Conservation (phyloP, 2,888 invertebrate genomes). For the Coenonympha glycerion region DNA sequence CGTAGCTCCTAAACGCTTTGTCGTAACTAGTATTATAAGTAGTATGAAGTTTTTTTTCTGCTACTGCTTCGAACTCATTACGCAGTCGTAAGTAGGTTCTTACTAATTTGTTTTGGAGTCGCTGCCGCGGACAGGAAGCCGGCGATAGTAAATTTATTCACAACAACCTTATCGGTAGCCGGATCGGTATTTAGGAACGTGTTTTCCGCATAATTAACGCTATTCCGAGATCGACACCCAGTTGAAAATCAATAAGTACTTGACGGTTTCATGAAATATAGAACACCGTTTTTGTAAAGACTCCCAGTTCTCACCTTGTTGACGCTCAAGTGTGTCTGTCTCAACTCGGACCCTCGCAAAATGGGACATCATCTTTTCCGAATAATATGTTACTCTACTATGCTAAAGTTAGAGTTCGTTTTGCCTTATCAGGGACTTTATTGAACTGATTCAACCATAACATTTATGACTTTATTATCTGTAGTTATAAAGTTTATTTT, state of each 20-base stretch:
- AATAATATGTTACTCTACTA: neutral
- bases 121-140: neutral
- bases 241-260: neutral
- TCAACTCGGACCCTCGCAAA: neutral
- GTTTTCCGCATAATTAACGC: conserved; percentile 6
- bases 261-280: neutral
- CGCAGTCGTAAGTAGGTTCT: neutral
- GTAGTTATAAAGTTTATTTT: no score
- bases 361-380: neutral
- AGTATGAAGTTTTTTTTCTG: neutral
- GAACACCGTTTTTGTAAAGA: neutral
- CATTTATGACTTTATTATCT: no score
- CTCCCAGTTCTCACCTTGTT: neutral
- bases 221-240: neutral
- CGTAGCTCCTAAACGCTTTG: no score
- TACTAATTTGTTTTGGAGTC: neutral
- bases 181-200: neutral
- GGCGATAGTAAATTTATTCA: neutral
- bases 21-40: neutral
- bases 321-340: neutral
- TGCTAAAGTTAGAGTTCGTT: neutral
- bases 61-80: neutral
- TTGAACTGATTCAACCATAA: no score
- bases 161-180: neutral
- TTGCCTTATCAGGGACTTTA: neutral